Conservation (phyloP, 1,140 invertebrate genomes). For the Chelonus insularis region DNA sequence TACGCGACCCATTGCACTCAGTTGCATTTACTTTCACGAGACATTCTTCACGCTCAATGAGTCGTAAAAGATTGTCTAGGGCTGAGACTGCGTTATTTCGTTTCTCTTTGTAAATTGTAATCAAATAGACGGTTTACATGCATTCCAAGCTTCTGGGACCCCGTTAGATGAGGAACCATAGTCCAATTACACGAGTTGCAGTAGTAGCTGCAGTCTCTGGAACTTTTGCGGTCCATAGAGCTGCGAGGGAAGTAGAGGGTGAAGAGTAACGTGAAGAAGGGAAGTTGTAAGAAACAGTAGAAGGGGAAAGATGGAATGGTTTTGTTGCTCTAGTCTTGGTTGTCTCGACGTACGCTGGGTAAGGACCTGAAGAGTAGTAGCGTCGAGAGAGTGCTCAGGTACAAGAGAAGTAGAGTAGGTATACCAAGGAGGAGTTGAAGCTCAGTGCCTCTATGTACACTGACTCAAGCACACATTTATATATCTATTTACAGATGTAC, state of each 20-base stretch:
- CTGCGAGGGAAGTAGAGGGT: constrained; percentile 15
- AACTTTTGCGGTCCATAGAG: constrained; percentile 4
- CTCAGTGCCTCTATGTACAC: constrained; percentile 20
- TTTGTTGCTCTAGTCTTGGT: constrained; percentile 6
- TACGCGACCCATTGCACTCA: constrained; percentile 29
- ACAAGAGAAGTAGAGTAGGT: constrained; percentile 22
- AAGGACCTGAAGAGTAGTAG: neutral
- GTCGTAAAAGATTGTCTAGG: constrained; percentile 35
- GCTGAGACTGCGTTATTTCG: neutral
- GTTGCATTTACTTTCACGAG: constrained; percentile 22
- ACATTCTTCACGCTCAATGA: constrained; percentile 39
- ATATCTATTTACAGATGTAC: constrained; percentile 19
- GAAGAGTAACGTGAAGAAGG: constrained; percentile 28
- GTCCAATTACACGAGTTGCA: constrained; percentile 9
- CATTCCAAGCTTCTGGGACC: neutral
- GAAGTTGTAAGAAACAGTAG: neutral
- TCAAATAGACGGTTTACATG: neutral
- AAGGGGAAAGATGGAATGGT: constrained; percentile 11
- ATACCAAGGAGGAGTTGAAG: constrained; percentile 31
- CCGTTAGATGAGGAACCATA: neutral
- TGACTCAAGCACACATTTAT: constrained; percentile 7
- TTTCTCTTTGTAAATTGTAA: neutral
- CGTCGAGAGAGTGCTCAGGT: constrained; percentile 12
- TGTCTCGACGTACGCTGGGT: constrained; percentile 1
- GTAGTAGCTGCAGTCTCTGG: constrained; percentile 4